phyloP scores from a whole-genome alignment of 2,888 invertebrate genomes.

The Quadroppia sp. region DNA sequence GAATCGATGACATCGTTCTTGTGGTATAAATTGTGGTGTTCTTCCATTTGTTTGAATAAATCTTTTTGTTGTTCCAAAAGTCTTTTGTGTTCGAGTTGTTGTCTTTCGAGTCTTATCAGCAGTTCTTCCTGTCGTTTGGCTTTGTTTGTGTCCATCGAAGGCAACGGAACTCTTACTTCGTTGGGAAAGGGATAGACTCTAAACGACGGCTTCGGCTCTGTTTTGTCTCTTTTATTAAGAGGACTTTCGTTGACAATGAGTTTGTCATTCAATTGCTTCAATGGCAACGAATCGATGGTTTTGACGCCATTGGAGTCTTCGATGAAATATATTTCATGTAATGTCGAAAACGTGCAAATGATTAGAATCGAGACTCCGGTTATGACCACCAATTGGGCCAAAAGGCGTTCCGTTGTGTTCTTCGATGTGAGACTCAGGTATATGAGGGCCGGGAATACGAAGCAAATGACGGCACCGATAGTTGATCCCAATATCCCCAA shows the following conservation, averaged over 20 bases:
- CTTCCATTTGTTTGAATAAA: constrained; percentile 61
- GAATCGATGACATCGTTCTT: constrained; percentile 3
- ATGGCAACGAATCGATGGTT: not conserved
- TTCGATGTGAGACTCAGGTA: constrained; percentile 79
- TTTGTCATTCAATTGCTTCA: constrained; percentile 24
- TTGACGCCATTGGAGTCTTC: constrained; percentile 19
- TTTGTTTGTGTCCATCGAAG: constrained; percentile 38
- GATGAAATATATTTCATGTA: constrained; percentile 43
- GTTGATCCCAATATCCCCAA: constrained; percentile 91
- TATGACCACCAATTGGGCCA: constrained; percentile 76
- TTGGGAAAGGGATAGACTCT: constrained; percentile 50
- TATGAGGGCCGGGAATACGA: constrained; percentile 85
- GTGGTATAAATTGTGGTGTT: constrained; percentile 53
- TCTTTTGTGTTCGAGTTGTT: constrained; percentile 65
- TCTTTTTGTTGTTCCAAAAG: constrained; percentile 65
- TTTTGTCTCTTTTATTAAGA: constrained; percentile 46
- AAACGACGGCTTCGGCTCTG: too few relatives aligned
- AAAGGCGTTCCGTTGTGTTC: constrained; percentile 72
- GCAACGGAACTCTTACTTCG: constrained; percentile 50
- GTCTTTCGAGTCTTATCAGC: constrained; percentile 64
- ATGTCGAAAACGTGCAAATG: constrained; percentile 78
- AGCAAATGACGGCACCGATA: constrained; percentile 86
- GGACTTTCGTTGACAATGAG: constrained; percentile 44
- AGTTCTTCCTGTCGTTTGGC: constrained; percentile 55
- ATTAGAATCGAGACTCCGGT: constrained; percentile 82